A percentile compares a stretch with the other conserved stretches of the same genome.
Evolutionary conservation across 2,113 vertebrate genomes (phyloP).

Genomic region (Corythaixoides concolor): DNA sequence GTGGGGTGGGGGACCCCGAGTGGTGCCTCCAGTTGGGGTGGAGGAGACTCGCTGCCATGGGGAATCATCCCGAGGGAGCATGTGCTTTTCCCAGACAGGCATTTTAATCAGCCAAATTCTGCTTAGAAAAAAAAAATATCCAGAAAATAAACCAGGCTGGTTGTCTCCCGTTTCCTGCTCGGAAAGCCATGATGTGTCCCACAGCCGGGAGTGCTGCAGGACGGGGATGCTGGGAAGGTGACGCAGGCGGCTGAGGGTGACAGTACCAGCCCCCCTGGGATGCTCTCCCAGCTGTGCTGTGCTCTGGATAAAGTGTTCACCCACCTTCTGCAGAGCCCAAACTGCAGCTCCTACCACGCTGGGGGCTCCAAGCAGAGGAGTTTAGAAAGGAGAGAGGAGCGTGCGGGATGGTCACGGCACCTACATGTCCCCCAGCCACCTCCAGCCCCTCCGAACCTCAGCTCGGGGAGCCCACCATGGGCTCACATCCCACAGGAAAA

Average conservation of each 20-base stretch:
- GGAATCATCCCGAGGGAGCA: rapidly evolving
- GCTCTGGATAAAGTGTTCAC: rapidly evolving
- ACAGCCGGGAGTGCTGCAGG: background rate
- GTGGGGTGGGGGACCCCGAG: background rate
- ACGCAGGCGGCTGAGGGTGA: background rate
- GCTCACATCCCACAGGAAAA: background rate
- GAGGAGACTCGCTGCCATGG: background rate
- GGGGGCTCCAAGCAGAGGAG: background rate
- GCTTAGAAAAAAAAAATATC: background rate
- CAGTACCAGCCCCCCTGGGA: background rate
- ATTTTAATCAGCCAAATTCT: background rate
- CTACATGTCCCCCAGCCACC: background rate
- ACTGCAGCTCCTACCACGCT: rapidly evolving
- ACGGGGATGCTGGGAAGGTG: background rate
- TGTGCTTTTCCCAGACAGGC: background rate
- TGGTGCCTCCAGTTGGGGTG: background rate
- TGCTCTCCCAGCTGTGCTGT: background rate
- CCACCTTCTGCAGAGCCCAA: background rate
- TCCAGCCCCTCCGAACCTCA: background rate
- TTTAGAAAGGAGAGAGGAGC: background rate
- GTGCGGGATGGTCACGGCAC: rapidly evolving
- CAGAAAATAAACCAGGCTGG: background rate
- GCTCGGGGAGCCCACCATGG: rapidly evolving
- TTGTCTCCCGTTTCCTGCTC: background rate
- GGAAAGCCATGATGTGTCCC: background rate